A percentile compares a stretch with the other conserved stretches of the same genome.
Conservation (phyloP, 2,797 vertebrate genomes). For the Anguilla pacifica region DNA sequence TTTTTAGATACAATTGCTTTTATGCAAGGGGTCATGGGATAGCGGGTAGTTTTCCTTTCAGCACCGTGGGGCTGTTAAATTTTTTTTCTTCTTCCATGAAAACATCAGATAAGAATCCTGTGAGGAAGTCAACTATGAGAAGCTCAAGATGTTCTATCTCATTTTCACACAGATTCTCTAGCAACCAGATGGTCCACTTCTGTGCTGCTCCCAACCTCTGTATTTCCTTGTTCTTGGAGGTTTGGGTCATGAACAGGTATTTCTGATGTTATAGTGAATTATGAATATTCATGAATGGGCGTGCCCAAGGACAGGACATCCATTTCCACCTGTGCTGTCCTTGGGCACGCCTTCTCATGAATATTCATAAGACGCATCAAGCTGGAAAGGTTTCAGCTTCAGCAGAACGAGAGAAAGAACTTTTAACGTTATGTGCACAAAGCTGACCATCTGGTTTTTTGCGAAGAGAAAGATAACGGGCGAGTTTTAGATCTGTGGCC, state of each 20-base stretch:
- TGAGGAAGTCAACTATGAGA: background rate
- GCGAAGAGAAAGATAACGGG: background rate
- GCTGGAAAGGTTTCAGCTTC: background rate
- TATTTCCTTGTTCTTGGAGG: background rate
- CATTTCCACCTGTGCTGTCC: background rate
- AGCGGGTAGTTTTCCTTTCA: background rate
- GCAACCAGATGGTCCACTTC: background rate
- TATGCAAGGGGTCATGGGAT: background rate
- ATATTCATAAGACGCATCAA: background rate
- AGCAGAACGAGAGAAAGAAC: background rate
- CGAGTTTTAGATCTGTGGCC: background rate
- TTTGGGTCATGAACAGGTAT: background rate
- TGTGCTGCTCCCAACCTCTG: background rate
- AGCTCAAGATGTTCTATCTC: background rate
- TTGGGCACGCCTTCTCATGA: background rate
- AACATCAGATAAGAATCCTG: background rate
- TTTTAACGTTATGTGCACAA: background rate
- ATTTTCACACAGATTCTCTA: background rate
- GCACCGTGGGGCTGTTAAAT: background rate
- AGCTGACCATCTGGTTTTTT: background rate
- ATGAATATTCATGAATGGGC: slow-evolving; percentile 7
- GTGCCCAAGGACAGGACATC: background rate
- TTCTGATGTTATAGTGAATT: background rate
- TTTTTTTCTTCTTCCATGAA: background rate
- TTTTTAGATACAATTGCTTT: background rate